A percentile compares a stretch with the other conserved stretches of the same genome.
Evolutionary conservation across 2,888 invertebrate genomes (phyloP).

Genomic region (Eurytoma adleriae): DNA sequence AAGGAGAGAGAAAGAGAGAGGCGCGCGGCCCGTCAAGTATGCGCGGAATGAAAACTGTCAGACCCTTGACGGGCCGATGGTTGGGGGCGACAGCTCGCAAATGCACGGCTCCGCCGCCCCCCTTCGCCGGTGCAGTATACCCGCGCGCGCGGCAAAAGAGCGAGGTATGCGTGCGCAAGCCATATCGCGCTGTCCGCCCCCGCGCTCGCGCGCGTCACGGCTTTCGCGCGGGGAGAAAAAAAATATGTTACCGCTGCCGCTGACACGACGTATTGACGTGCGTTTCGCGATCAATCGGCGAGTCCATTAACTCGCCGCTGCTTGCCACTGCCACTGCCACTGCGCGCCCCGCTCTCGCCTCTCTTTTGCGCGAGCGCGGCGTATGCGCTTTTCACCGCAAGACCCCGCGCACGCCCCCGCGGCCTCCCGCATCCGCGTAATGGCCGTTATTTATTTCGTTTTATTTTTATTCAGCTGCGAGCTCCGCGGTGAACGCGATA

Average conservation of each 20-base stretch:
- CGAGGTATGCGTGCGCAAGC: slow-evolving; percentile 44
- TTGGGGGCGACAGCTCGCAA: slow-evolving; percentile 70
- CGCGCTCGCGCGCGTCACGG: slow-evolving; percentile 31
- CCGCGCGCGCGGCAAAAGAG: slow-evolving; percentile 39
- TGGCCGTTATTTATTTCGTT: neutral
- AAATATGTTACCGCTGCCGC: slow-evolving; percentile 52
- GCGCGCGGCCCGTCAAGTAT: slow-evolving; percentile 64
- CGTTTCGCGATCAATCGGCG: slow-evolving; percentile 56
- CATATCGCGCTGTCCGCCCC: slow-evolving; percentile 58
- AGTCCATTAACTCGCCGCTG: slow-evolving; percentile 55
- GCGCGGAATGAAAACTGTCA: slow-evolving; percentile 71
- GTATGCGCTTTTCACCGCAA: slow-evolving; percentile 35
- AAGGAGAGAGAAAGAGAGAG: slow-evolving; percentile 8
- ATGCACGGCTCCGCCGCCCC: slow-evolving; percentile 63
- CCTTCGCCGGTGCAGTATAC: neutral
- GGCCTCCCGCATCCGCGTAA: neutral
- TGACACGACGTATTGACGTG: slow-evolving; percentile 57
- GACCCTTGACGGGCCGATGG: slow-evolving; percentile 65
- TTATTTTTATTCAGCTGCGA: slow-evolving; percentile 23
- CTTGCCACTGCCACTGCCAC: neutral
- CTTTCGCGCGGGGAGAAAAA: slow-evolving; percentile 20
- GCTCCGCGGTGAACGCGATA: too few species aligned
- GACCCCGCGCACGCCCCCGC: neutral
- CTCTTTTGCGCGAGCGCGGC: slow-evolving; percentile 4
- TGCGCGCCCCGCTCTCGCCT: neutral